Conservation (phyloP, 2,888 invertebrate species). For the Drosophila rellima region DNA sequence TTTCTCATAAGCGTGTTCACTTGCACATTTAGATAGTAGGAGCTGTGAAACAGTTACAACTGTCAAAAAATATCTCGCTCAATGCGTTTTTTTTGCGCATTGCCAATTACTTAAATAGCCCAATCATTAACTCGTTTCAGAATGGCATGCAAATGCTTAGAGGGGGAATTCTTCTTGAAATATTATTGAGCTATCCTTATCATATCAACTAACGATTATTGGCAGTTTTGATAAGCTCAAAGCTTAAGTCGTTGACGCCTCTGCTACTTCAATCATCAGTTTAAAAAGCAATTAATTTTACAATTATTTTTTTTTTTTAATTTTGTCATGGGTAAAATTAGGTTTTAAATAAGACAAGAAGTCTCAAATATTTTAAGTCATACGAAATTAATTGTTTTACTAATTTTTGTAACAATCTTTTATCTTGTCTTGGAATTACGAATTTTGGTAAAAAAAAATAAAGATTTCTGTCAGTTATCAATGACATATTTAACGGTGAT, state of each 20-base stretch:
- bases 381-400: no score
- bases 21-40: slow-evolving; percentile 72
- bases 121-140: slow-evolving; percentile 1
- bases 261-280: no score
- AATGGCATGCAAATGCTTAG: not conserved
- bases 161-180: not conserved
- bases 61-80: slow-evolving; percentile 44
- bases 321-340: no score
- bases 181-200: not conserved
- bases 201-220: slow-evolving; percentile 2
- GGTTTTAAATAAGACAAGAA: no score
- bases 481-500: no score
- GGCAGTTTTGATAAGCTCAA: not conserved
- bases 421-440: no score
- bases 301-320: no score
- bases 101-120: slow-evolving; percentile 39
- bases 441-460: no score
- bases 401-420: no score
- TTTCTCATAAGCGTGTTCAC: slow-evolving; percentile 79
- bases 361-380: no score
- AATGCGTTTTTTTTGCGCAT: slow-evolving; percentile 12
- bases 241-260: not conserved
- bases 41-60: slow-evolving; percentile 48
- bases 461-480: no score
- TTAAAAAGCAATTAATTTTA: no score